Evolutionary conservation across 2,797 vertebrate species (phyloP), one percentile per base, ranked within the genome.

Genomic region (Xiphophorus birchmanni): DNA sequence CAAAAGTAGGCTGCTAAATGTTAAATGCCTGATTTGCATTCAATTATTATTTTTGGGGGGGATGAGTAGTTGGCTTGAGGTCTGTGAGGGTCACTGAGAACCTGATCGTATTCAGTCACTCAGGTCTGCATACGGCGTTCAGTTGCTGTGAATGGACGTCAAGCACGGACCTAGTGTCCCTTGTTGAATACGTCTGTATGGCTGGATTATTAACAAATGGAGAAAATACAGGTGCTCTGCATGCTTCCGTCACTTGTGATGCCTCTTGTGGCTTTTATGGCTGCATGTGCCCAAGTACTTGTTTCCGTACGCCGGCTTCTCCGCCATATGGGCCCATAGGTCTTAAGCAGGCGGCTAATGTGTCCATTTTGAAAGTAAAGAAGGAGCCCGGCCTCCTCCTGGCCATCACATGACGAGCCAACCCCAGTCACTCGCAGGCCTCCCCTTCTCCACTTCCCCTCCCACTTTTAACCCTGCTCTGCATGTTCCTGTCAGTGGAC

Each of bases 401-500:
- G 89, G 90, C 81, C 85, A 75, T 95, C 94, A 94, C 93, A 93
- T 93, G 94, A 94, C 42, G 29, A 91, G 84, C 86, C 79, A 87
- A 88, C 85, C 84, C 88, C 72, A 88, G 90, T 90, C 82, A 87
- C 86, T 90, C 84, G 81, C 89, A 82, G 82, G 74, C 88, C 79
- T 87, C 83, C 82, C 80, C 81, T 83, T 79, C 65, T 84, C 78
- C 76, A 76, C 80, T 78, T 88, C 82, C 82, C 90, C 89, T 88
- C 89, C 89, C 86, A 88, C 85, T 91, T 93, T 94, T 93, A 90
- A 91, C 91, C 89, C 90, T 23, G 78, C 90, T 90, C 88, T 91
- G 89, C 93, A 94, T 94, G 93, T 94, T 94, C 86, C 92, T 93
- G 94, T 94, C 93, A 93, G 93, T 95, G 93, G 94, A 92, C 92